Evolutionary conservation across 2,888 invertebrate genomes (phyloP).

Genomic region (Epistrophella euchroma): DNA sequence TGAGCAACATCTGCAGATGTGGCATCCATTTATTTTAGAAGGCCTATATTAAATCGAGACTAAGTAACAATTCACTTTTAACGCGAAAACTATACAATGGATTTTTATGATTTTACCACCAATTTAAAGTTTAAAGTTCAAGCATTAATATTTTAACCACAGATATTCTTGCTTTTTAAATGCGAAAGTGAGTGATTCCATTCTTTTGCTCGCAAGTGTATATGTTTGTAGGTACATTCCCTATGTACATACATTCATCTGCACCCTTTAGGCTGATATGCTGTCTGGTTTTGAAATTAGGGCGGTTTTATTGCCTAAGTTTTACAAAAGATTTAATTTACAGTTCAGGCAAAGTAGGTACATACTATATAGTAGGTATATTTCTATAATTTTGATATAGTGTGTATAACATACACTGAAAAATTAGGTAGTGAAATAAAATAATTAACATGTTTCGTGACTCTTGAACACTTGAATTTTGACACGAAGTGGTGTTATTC

Average conservation of each 20-base stretch:
- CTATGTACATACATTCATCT: background rate
- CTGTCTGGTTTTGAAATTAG: constrained; percentile 16
- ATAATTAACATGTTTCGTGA: constrained; percentile 7
- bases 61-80: too few relatives aligned
- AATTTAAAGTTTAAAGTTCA: too few relatives aligned
- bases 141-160: too few relatives aligned
- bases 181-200: too few relatives aligned
- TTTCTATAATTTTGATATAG: background rate
- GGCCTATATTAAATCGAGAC: too few relatives aligned
- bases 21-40: too few relatives aligned
- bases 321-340: constrained; percentile 1
- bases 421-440: background rate
- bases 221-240: background rate
- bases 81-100: too few relatives aligned
- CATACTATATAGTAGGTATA: background rate
- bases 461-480: background rate
- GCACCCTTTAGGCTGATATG: constrained; percentile 1
- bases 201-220: too few relatives aligned
- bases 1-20: too few relatives aligned
- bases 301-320: constrained; percentile 23
- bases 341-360: background rate
- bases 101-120: too few relatives aligned
- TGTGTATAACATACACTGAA: background rate
- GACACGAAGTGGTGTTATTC: background rate
- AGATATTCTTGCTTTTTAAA: too few relatives aligned